Base-by-base conservation (phyloP, 1,140 invertebrate genomes). In the Bactericera cockerelli region DNA sequence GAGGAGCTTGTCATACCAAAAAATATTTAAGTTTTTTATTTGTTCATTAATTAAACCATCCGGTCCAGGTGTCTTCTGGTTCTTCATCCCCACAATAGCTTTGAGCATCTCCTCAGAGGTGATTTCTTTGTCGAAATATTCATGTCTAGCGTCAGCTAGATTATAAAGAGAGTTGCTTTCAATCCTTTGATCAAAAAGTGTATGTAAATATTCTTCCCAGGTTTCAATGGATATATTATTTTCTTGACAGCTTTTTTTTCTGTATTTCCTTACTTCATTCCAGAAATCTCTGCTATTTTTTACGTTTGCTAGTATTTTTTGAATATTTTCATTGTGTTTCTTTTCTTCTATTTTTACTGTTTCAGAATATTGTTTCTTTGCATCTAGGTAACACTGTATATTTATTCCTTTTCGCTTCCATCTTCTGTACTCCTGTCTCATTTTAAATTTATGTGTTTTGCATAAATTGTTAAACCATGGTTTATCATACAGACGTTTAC, bases 61-160 rank as follows among this genome's bases (percentile, higher is more conserved):
- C 0, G 57, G 54, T 14, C 65, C 65, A 22, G 65, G 61, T 0
- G 65, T 59, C 56, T 63, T 60, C 55, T 22, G 16, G 22, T 60
- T 56, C 22, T 60, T 57, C 13, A 24, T 33, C 2, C 24, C 57
- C 8, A 21, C 1, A 4, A 54, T 53, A 6, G 55, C 14, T 22
- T 19, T 8, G 8, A 16, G n/a, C 42, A 49, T 22, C 25, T 61
- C 60, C 11, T 26, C 28, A 1, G 28, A 56, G 26, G 4, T 49
- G 21, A 11, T 42, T 24, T 19, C 28, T 56, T 13, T 33, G n/a
- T 22, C 13, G 3, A 31, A 54, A 28, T 14, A 36, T 25, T 33
- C 22, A 14, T 56, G 33, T 56, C 19, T 56, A 21, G 22, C 14
- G 25, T 28, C 3, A 19, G 54, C 28, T 19, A 21, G 13, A 2